Percentiles rank a stretch among this genome's conserved stretches.
phyloP scores from a whole-genome alignment of 2,113 vertebrate genomes.

The Chaenocephalus aceratus region DNA sequence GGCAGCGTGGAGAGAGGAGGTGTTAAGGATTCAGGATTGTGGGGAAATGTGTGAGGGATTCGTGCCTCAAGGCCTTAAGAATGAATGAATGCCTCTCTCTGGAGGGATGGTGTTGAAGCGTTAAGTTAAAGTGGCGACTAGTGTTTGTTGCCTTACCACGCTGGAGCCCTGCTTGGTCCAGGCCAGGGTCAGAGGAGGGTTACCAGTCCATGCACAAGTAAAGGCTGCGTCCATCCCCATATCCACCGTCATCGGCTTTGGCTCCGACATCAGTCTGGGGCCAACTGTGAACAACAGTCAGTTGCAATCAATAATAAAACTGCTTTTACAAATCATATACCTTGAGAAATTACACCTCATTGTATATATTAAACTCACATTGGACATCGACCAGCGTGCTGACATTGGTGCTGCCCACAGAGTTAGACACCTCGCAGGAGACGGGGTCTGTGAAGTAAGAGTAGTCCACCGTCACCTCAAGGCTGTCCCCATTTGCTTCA shows the following conservation, averaged over 20 bases:
- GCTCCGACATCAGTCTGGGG: constrained; percentile 88
- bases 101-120: constrained; percentile 50
- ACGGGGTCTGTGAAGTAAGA: constrained; percentile 92
- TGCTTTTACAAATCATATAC: constrained; percentile 26
- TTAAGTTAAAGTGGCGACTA: constrained; percentile 39
- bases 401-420: constrained; percentile 91
- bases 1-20: constrained; percentile 61
- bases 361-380: constrained; percentile 83
- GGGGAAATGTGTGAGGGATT: constrained; percentile 63
- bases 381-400: constrained; percentile 92
- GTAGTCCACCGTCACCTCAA: constrained; percentile 89
- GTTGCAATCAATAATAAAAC: constrained; percentile 40
- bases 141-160: constrained; percentile 83
- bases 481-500: constrained; percentile 88
- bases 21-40: constrained; percentile 67
- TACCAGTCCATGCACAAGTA: constrained; percentile 91
- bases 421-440: constrained; percentile 93
- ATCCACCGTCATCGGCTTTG: constrained; percentile 87
- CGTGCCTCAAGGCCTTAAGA: constrained; percentile 72
- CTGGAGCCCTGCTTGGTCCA: constrained; percentile 89
- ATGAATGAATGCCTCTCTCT: constrained; percentile 50
- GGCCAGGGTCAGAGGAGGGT: constrained; percentile 89
- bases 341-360: background rate
- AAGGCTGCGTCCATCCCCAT: constrained; percentile 89
- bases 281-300: constrained; percentile 82